Conservation (phyloP, 1,140 invertebrate species). For the Bombus waltoni region DNA sequence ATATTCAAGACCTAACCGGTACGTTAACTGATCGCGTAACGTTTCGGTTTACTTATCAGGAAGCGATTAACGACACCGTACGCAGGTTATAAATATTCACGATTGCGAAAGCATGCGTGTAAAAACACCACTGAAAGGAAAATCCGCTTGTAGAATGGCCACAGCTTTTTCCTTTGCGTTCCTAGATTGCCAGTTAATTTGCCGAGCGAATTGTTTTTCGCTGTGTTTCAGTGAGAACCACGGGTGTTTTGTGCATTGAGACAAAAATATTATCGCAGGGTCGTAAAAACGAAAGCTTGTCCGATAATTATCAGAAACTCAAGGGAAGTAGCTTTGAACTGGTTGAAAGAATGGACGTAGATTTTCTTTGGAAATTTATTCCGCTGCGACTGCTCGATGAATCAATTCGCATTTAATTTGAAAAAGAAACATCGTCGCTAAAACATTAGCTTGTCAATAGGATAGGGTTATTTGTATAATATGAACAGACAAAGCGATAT, state of each 20-base stretch:
- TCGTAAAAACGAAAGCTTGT: no score
- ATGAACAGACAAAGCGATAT: no score
- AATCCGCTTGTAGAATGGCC: neutral
- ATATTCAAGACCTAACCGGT: conserved; percentile 6
- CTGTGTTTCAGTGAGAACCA: neutral
- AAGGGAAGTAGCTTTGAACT: neutral
- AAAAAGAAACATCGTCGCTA: no score
- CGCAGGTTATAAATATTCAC: conserved; percentile 46
- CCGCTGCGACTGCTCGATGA: neutral
- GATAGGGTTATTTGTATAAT: no score
- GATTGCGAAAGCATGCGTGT: conserved; percentile 25
- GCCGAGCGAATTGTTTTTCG: neutral
- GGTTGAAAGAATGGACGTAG: neutral
- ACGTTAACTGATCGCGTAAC: conserved; percentile 13
- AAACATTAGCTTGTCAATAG: no score
- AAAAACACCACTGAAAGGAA: conserved; percentile 37
- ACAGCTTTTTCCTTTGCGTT: neutral
- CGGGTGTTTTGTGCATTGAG: neutral
- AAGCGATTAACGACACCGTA: conserved; percentile 49
- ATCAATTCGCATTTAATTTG: neutral
- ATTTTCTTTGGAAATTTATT: neutral
- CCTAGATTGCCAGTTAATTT: no score
- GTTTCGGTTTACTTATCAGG: conserved; percentile 44
- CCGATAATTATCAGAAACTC: neutral
- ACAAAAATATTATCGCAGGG: neutral